Percentiles rank a stretch among this genome's conserved stretches.
Evolutionary conservation across 2,113 vertebrate species (phyloP).

Genomic region (Gnathonemus echidnorhynchus): DNA sequence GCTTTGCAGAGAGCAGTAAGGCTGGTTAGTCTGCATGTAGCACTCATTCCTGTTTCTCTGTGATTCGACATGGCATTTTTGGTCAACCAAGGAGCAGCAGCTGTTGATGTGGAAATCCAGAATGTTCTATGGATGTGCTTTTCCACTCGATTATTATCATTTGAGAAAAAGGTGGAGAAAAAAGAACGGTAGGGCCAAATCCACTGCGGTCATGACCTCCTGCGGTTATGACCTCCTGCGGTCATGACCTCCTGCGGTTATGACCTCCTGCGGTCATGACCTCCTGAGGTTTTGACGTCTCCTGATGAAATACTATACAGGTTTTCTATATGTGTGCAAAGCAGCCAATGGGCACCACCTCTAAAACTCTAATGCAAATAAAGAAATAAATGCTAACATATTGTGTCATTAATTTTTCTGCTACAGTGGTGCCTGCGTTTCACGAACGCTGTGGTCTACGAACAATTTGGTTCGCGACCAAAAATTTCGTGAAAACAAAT

Average conservation of each 20-base stretch:
- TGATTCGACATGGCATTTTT: not conserved
- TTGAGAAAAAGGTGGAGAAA: not conserved
- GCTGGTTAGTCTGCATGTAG: not conserved
- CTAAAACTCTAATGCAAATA: not conserved
- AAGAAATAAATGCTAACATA: not conserved
- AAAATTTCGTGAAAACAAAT: too few species aligned
- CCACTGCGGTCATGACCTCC: too few species aligned
- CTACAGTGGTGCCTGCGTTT: too few species aligned
- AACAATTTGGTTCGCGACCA: too few species aligned
- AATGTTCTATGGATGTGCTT: not conserved
- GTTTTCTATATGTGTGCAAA: too few species aligned
- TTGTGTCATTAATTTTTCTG: not conserved
- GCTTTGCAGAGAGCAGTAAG: too few species aligned
- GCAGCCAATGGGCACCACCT: not conserved
- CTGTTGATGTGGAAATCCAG: not conserved
- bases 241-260: not conserved
- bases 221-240: too few species aligned
- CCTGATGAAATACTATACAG: too few species aligned
- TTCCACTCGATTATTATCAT: not conserved
- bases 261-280: not conserved
- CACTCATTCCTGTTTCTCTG: not conserved
- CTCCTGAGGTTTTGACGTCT: not conserved
- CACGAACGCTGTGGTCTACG: too few species aligned
- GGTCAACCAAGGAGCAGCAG: not conserved
- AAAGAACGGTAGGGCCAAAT: too few species aligned